Base-by-base conservation (phyloP, 2,888 invertebrate genomes). In the Toxonevra muliebris region DNA sequence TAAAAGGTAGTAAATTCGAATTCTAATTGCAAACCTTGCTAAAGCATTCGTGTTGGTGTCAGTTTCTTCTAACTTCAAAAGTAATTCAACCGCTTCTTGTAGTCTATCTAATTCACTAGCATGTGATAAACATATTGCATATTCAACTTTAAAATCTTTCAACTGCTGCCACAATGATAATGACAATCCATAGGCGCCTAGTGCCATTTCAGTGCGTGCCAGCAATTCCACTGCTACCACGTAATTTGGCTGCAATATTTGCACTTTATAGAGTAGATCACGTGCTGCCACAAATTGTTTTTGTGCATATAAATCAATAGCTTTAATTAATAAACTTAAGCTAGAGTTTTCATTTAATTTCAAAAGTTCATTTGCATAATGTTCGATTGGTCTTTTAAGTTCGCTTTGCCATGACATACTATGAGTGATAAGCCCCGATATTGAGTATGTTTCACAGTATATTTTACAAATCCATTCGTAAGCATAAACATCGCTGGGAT, bases 401-500 rank as follows among this genome's bases (percentile, higher is more conserved):
- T 70, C 73, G 0, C 58, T 50, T 17, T 73, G 63, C 75, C 79
- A 80, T 1, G 19, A n/a, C 13, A 30, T 17, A 40, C 12, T 53
- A 1, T 66, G 66, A 5, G 9, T 12, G 12, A 63, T 53, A 0
- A 69, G 42, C 5, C 58, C 9, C 13, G 77, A 65, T 0, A 71
- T 69, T n/a, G 74, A 68, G 52, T 79, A 74, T 43, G 80, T 77
- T 76, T 90, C 88, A 68, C 87, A 87, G 76, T 87, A 90, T 1
- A 87, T 84, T 73, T 88, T 88, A 76, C 90, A 90, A 66, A 90
- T 87, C 89, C 89, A 90, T 79, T 89, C 89, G 67, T 89, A 82
- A 1, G 88, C 86, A 73, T 86, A 87, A 19, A 83, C 78, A 74
- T 88, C 87, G 1, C 84, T 82, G 4, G 87, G 86, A 77, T 87